These are phyloP conservation scores for Lithobates sylvaticus DNA, from an alignment of 2,797 vertebrate species.

Conservation along the genomic window DNA sequence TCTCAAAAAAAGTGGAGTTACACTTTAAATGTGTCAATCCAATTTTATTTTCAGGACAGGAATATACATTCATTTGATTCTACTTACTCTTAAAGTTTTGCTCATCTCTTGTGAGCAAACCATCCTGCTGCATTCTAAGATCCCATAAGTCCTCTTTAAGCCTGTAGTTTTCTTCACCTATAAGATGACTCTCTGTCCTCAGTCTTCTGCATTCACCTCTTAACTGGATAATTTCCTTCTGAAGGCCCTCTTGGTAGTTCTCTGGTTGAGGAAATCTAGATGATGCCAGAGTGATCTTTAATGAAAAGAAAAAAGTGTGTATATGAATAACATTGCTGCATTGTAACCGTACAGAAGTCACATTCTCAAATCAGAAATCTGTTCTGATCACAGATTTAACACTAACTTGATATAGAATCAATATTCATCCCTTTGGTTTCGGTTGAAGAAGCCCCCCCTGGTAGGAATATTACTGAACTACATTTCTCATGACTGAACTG, in stretches of 20 bases:
- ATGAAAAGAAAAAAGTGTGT: not conserved
- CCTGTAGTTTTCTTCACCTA: slow-evolving; percentile 63
- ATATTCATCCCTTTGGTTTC: too few relatives aligned
- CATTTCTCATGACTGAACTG: too few relatives aligned
- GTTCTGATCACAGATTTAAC: too few relatives aligned
- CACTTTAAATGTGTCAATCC: too few relatives aligned
- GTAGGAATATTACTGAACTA: too few relatives aligned
- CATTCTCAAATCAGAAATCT: too few relatives aligned
- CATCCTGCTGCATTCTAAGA: slow-evolving; percentile 55
- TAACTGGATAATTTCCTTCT: slow-evolving; percentile 61
- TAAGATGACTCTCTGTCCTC: slow-evolving; percentile 58
- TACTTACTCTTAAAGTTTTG: slow-evolving; percentile 7
- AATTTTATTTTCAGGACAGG: not conserved
- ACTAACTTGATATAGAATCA: too few relatives aligned
- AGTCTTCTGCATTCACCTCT: slow-evolving; percentile 59
- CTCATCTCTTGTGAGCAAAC: slow-evolving; percentile 23
- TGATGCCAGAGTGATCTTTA: slow-evolving; percentile 50
- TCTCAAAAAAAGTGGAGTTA: too few relatives aligned
- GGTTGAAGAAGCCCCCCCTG: too few relatives aligned
- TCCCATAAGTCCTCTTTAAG: slow-evolving; percentile 65
- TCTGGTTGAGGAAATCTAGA: slow-evolving; percentile 11
- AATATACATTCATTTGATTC: not conserved
- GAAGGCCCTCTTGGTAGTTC: slow-evolving; percentile 46
- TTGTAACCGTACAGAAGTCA: not conserved
- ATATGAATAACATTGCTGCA: not conserved